A percentile compares a stretch with the other conserved stretches of the same genome.
phyloP scores from a whole-genome alignment of 2,113 vertebrate species.

The Electrona antarctica region DNA sequence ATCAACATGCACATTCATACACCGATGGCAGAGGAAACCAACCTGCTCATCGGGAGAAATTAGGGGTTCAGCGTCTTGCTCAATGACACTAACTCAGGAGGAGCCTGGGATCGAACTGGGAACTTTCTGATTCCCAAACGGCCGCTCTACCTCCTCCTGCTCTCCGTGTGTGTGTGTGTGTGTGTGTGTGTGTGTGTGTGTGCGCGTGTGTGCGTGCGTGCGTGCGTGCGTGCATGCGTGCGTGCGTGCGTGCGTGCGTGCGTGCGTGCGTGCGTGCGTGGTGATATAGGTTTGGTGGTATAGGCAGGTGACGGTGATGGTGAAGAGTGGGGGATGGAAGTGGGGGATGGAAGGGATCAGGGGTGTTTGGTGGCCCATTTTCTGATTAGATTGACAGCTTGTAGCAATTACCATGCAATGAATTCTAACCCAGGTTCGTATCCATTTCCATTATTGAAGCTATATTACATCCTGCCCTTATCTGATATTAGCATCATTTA shows the following conservation, averaged over 20 bases:
- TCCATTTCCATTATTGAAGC: slow-evolving; percentile 49
- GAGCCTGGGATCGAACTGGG: too few species aligned
- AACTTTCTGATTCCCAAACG: too few species aligned
- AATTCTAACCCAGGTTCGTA: slow-evolving; percentile 38
- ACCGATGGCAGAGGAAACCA: too few species aligned
- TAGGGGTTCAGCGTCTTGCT: too few species aligned
- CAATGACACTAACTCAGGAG: too few species aligned
- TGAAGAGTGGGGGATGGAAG: slow-evolving; percentile 7
- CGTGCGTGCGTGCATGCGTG: too few species aligned
- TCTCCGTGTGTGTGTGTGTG: too few species aligned
- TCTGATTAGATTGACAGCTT: slow-evolving; percentile 35
- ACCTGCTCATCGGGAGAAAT: too few species aligned
- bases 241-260: background rate
- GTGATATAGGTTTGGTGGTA: slow-evolving; percentile 4
- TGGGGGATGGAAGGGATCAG: background rate
- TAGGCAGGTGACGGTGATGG: slow-evolving; percentile 7
- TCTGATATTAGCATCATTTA: slow-evolving; percentile 60
- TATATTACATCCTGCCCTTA: slow-evolving; percentile 63
- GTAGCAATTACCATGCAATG: slow-evolving; percentile 41
- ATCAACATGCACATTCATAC: too few species aligned
- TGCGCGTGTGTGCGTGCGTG: background rate
- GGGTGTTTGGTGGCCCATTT: slow-evolving; percentile 29
- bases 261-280: background rate
- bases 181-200: slow-evolving; percentile 5
- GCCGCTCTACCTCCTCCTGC: too few species aligned